Conservation (phyloP, 2,113 vertebrate genomes). For the Promerops cafer region DNA sequence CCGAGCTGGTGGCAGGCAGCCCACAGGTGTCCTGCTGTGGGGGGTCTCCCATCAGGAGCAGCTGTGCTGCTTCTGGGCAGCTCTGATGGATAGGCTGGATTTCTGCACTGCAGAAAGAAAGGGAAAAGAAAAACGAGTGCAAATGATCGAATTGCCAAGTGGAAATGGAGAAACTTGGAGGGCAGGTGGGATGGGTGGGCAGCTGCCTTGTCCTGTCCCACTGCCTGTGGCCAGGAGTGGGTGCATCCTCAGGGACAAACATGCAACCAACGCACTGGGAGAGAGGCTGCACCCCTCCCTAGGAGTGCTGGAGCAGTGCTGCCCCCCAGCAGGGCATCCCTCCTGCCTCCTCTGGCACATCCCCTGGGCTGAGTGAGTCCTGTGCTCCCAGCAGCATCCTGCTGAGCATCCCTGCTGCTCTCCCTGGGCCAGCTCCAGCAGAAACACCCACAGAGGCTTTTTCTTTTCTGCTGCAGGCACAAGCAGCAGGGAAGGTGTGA, state of each 20-base stretch:
- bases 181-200: neutral
- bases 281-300: neutral
- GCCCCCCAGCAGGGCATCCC: neutral
- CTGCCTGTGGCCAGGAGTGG: neutral
- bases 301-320: neutral
- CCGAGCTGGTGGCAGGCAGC: neutral
- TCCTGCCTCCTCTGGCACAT: neutral
- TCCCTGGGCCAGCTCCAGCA: neutral
- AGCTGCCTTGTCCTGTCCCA: neutral
- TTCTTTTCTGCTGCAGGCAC: neutral
- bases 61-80: neutral
- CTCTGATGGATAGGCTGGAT: neutral
- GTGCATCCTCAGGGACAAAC: neutral
- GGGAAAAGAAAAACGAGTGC: neutral
- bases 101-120: neutral
- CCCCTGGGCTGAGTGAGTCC: neutral
- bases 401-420: neutral
- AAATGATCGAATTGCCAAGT: neutral
- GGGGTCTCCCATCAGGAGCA: neutral
- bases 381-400: rapidly evolving
- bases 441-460: neutral
- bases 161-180: neutral
- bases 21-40: neutral
- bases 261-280: rapidly evolving
- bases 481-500: neutral